Conservation (phyloP, 1,140 invertebrate species). For the Centruroides vittatus region DNA sequence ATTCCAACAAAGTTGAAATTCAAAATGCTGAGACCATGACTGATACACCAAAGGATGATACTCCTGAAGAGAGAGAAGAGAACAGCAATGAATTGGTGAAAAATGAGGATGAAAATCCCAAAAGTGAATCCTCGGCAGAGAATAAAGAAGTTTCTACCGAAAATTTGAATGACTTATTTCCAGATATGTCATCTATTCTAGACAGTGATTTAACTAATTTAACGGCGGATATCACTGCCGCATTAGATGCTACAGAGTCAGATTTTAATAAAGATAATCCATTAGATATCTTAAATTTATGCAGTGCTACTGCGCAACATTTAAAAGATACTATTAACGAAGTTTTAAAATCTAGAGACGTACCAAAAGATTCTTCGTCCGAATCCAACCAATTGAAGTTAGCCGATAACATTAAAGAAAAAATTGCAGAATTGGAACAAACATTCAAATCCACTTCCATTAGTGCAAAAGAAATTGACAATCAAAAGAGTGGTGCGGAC, state of each 20-base stretch:
- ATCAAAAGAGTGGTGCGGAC: no score
- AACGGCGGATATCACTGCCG: not conserved
- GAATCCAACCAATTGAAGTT: not conserved
- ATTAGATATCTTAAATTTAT: slow-evolving; percentile 4
- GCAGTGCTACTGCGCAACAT: slow-evolving; percentile 7
- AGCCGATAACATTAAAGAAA: slow-evolving; percentile 4
- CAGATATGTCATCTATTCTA: not conserved
- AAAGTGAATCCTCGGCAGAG: not conserved
- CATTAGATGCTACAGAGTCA: not conserved
- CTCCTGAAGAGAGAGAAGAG: no score
- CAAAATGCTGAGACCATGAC: no score
- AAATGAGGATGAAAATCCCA: no score
- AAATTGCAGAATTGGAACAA: slow-evolving; percentile 8
- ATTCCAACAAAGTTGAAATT: no score
- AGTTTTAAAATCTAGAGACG: slow-evolving; percentile 6
- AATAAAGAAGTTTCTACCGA: not conserved
- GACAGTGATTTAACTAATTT: not conserved
- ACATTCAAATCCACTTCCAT: no score
- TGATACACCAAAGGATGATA: no score
- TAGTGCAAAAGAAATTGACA: no score
- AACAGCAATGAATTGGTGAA: no score
- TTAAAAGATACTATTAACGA: slow-evolving; percentile 9
- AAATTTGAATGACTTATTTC: not conserved
- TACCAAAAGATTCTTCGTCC: not conserved
- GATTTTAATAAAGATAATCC: not conserved